These are phyloP conservation scores for Scylla paramamosain DNA, from an alignment of 1,140 invertebrate species.

Conservation along the genomic window DNA sequence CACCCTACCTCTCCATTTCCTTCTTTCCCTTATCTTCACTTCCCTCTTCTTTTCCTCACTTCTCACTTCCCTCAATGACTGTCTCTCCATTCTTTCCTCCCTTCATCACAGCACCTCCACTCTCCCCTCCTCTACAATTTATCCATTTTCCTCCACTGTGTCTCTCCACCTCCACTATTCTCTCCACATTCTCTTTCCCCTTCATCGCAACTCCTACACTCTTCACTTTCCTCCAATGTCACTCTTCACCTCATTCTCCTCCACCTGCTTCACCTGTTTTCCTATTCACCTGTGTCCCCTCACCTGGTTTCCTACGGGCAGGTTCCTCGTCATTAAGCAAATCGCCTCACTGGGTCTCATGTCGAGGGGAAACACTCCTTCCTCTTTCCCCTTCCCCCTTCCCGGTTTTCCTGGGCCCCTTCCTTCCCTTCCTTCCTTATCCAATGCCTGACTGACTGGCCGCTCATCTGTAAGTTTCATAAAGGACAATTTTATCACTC, in stretches of 20 bases:
- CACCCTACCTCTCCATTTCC: neutral
- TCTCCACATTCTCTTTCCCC: too few species aligned
- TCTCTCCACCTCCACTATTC: too few species aligned
- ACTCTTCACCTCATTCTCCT: too few species aligned
- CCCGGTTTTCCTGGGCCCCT: too few species aligned
- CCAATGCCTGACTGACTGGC: neutral
- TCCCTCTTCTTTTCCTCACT: neutral
- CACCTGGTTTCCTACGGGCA: neutral
- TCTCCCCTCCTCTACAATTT: neutral
- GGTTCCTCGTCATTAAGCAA: constrained; percentile 3
- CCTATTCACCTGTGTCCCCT: neutral
- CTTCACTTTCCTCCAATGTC: too few species aligned
- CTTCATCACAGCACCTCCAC: too few species aligned
- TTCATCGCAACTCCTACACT: too few species aligned
- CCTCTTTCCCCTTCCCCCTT: neutral
- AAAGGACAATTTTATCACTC: neutral
- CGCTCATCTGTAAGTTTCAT: neutral
- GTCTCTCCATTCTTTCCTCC: neutral
- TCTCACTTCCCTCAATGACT: neutral
- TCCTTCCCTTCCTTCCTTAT: neutral
- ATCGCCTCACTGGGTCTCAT: neutral
- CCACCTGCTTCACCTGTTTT: too few species aligned
- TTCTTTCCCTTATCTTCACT: neutral
- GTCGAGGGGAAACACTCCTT: neutral
- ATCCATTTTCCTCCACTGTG: too few species aligned